phyloP scores from a whole-genome alignment of 2,797 vertebrate species.

The Enteromius viviparus region DNA sequence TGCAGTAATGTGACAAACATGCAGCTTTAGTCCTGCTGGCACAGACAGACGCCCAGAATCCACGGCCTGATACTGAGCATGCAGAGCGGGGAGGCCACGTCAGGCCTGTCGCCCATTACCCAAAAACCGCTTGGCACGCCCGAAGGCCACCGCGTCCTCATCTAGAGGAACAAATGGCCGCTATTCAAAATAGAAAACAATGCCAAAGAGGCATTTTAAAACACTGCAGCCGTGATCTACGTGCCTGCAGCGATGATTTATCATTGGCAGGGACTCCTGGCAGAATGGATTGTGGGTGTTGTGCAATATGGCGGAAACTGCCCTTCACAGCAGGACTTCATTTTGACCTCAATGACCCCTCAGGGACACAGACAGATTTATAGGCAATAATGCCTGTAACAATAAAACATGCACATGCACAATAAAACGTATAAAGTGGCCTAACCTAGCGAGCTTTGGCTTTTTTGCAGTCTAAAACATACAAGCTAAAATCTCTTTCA shows the following conservation, averaged over 20 bases:
- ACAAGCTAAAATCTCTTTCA: neutral
- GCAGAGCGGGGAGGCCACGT: constrained; percentile 35
- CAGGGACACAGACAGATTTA: neutral
- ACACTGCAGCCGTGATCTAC: constrained; percentile 58
- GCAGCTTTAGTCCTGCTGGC: constrained; percentile 43
- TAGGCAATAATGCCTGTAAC: neutral
- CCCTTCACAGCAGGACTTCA: constrained; percentile 33
- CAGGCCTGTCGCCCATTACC: constrained; percentile 56
- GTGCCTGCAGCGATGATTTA: constrained; percentile 56
- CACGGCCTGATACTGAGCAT: neutral
- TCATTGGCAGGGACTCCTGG: constrained; percentile 27
- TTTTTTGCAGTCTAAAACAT: neutral
- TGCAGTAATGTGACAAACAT: constrained; percentile 74
- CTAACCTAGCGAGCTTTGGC: neutral
- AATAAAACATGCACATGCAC: constrained; percentile 5
- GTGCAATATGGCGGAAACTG: constrained; percentile 44
- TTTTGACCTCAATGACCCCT: constrained; percentile 28
- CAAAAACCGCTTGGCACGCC: constrained; percentile 60
- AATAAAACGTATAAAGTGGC: neutral
- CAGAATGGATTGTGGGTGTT: constrained; percentile 40
- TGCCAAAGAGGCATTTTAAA: constrained; percentile 71
- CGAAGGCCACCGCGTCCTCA: constrained; percentile 68
- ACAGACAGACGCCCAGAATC: constrained; percentile 40
- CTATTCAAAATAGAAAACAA: constrained; percentile 76
- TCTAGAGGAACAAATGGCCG: constrained; percentile 60